Evolutionary conservation across 2,888 invertebrate genomes (phyloP), one percentile per base, ranked within the genome.

Genomic region (Aphidoletes aphidimyza): DNA sequence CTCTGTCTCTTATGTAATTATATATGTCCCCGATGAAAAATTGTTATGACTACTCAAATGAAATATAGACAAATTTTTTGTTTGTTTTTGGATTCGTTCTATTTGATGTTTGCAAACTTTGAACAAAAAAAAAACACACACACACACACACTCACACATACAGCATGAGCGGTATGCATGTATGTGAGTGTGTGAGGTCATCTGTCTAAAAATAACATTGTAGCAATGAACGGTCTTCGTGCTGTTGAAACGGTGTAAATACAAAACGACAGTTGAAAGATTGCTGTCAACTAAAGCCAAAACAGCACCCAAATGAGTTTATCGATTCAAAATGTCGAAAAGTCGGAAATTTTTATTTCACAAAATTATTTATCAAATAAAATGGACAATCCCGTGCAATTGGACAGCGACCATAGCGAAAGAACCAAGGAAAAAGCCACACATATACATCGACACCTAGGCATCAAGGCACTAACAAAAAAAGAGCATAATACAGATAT

Each of bases 1-100:
- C 34, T 30, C 69, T 69, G 69, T 69, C 69, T 69, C 34, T 69
- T 69, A 69, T 30, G 69, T 69, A 69, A 69, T 69, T 69, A 17
- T 3, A 54, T 30, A 34, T 69, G 22, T 54, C n/a, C 54, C 1
- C 9, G 17, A 22, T 54, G 54, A 54, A 54, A 54, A 54, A 54
- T 54, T n/a, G 9, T 54, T 54, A 54, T 54, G 54, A 22, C 54
- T 54, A 54, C n/a, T 14, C 11, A 69, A 69, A 69, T 69, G 69
- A 54, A 54, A 54, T 54, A 54, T 22, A 54, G 54, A 69, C 69
- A 69, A 69, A 11, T 26, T 54, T 30, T 54, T 3, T 54, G 54
- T 42, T 9, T 42, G 42, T 42, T 42, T 6, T 14, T 6, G 54
- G 8, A 14, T 47, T 11, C 19, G 47, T 47, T 47, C 17, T 47